A percentile compares a stretch with the other conserved stretches of the same genome.
Evolutionary conservation across 1,140 invertebrate genomes (phyloP).

Genomic region (Batillaria attramentaria): DNA sequence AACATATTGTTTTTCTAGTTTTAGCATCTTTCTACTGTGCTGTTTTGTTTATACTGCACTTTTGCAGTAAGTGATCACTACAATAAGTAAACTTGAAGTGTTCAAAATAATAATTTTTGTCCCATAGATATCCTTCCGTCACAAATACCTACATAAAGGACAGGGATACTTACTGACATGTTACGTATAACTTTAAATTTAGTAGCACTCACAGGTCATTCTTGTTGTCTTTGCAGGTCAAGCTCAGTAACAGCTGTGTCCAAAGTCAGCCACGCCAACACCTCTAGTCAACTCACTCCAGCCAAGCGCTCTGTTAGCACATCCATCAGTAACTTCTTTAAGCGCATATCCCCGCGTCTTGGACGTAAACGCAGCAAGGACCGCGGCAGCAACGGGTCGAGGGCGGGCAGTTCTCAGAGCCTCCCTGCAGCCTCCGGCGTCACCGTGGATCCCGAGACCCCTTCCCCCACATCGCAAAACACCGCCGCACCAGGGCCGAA

Average conservation of each 20-base stretch:
- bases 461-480: neutral
- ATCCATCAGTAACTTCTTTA: conserved; percentile 61
- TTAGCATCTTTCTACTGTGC: neutral
- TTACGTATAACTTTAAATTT: too few species aligned
- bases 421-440: conserved; percentile 32
- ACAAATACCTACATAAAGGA: too few species aligned
- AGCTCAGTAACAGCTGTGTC: conserved; percentile 39
- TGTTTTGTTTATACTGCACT: too few species aligned
- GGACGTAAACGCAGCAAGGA: conserved; percentile 45
- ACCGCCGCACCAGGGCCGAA: neutral
- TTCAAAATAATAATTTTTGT: neutral
- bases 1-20: neutral
- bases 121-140: neutral
- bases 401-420: conserved; percentile 48
- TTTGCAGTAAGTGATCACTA: too few species aligned
- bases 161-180: too few species aligned
- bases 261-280: conserved; percentile 24
- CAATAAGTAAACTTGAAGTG: neutral
- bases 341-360: conserved; percentile 54
- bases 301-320: conserved; percentile 54
- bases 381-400: conserved; percentile 35
- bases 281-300: conserved; percentile 42
- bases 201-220: too few species aligned
- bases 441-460: conserved; percentile 11
- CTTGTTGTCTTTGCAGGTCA: conserved; percentile 17